phyloP scores from a whole-genome alignment of 2,113 vertebrate species.

The Hippotragus niger region DNA sequence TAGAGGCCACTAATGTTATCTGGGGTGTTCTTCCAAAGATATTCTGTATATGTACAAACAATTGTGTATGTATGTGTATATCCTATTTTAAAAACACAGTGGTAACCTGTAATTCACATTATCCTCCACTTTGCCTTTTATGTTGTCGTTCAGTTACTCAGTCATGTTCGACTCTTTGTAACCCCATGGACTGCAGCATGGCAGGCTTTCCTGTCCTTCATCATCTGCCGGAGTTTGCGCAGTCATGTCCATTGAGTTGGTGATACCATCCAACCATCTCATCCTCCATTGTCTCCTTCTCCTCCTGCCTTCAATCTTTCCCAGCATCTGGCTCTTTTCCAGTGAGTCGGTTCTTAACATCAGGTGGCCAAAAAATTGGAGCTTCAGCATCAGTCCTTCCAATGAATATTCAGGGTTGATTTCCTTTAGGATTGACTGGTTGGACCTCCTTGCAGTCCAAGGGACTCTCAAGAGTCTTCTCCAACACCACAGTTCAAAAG shows the following conservation, averaged over 20 bases:
- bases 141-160: neutral
- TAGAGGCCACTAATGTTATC: neutral
- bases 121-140: slow-evolving; percentile 3
- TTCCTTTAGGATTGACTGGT: neutral
- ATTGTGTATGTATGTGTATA: neutral
- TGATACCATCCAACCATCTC: neutral
- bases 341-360: neutral
- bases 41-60: neutral
- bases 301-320: neutral
- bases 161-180: neutral
- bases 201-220: neutral
- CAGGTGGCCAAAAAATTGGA: neutral
- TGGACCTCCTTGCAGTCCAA: neutral
- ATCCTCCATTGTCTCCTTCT: neutral
- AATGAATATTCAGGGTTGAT: neutral
- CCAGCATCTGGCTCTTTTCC: neutral
- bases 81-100: too few relatives aligned
- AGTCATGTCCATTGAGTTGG: neutral
- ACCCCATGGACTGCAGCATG: neutral
- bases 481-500: neutral
- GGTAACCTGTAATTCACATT: neutral
- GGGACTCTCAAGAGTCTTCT: neutral
- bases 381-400: neutral
- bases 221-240: neutral
- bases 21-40: slow-evolving; percentile 6